A percentile compares a stretch with the other conserved stretches of the same genome.
Conservation (phyloP, 2,888 invertebrate genomes). For the Xylota segnis region DNA sequence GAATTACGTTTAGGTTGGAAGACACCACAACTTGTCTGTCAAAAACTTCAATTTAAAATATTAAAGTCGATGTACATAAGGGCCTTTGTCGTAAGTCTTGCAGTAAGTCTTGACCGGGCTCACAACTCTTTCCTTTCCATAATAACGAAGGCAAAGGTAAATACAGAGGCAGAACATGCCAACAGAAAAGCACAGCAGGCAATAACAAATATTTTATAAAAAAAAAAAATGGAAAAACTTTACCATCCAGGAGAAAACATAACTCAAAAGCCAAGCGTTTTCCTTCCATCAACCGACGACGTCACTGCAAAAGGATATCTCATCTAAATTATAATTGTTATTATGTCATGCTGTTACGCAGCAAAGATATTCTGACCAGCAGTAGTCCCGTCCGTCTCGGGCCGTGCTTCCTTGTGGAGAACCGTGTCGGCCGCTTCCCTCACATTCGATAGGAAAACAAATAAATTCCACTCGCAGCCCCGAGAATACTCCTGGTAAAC, state of each 20-base stretch:
- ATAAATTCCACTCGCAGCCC: slow-evolving; percentile 46
- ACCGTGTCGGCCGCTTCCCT: slow-evolving; percentile 3
- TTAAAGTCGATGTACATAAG: too few species aligned
- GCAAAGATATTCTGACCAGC: slow-evolving; percentile 19
- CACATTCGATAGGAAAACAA: slow-evolving; percentile 52
- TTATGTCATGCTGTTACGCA: slow-evolving; percentile 23
- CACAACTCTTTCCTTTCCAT: too few species aligned
- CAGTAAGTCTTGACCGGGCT: too few species aligned
- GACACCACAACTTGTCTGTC: too few species aligned
- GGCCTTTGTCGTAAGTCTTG: too few species aligned
- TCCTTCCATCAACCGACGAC: slow-evolving; percentile 10
- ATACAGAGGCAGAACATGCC: too few species aligned
- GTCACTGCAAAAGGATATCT: background rate
- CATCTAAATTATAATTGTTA: slow-evolving; percentile 53
- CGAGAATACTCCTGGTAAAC: slow-evolving; percentile 64
- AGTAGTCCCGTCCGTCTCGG: background rate
- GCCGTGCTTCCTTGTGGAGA: slow-evolving; percentile 6
- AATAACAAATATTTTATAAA: too few species aligned
- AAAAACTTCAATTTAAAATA: too few species aligned
- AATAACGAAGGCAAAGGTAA: too few species aligned
- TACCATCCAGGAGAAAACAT: background rate
- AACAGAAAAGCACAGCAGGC: too few species aligned
- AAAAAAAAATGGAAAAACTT: background rate
- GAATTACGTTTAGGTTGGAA: too few species aligned
- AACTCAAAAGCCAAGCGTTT: background rate